A percentile compares a stretch with the other conserved stretches of the same genome.
phyloP scores from a whole-genome alignment of 2,888 invertebrate species.

The Notocelia uddmanniana region DNA sequence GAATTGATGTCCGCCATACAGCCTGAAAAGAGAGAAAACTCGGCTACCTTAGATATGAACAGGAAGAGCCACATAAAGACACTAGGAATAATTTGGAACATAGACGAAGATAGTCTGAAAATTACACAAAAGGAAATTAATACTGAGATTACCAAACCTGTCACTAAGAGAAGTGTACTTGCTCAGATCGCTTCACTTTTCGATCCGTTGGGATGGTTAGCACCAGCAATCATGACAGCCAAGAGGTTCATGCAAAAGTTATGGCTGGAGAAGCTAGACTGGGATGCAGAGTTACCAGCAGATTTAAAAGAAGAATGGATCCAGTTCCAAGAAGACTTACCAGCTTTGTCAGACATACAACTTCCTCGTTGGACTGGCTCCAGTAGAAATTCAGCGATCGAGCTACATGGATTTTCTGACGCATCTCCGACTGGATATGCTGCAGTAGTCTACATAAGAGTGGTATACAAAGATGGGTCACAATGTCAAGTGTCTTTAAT shows the following conservation, averaged over 20 bases:
- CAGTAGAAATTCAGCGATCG: not conserved
- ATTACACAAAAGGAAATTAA: too few relatives aligned
- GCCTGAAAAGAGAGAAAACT: too few relatives aligned
- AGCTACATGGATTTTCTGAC: slow-evolving; percentile 3
- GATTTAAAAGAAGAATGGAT: not conserved
- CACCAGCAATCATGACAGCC: slow-evolving; percentile 32
- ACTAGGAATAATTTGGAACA: too few relatives aligned
- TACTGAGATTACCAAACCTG: too few relatives aligned
- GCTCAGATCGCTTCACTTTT: too few relatives aligned
- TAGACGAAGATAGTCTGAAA: too few relatives aligned
- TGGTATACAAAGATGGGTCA: not conserved
- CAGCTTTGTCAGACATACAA: not conserved
- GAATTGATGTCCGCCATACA: too few relatives aligned
- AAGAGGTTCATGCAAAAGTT: slow-evolving; percentile 46
- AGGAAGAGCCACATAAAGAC: too few relatives aligned
- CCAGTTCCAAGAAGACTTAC: not conserved
- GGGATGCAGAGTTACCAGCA: slow-evolving; percentile 33
- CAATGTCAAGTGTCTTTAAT: too few relatives aligned
- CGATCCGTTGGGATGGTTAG: slow-evolving; percentile 45
- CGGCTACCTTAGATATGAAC: too few relatives aligned
- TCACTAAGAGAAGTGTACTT: too few relatives aligned
- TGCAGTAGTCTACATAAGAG: not conserved
- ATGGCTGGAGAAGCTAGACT: slow-evolving; percentile 31
- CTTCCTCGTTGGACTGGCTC: not conserved
- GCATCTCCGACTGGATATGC: not conserved